Evolutionary conservation across 2,888 invertebrate genomes (phyloP), one percentile per base, ranked within the genome.

Genomic region (Octonoba sinensis): DNA sequence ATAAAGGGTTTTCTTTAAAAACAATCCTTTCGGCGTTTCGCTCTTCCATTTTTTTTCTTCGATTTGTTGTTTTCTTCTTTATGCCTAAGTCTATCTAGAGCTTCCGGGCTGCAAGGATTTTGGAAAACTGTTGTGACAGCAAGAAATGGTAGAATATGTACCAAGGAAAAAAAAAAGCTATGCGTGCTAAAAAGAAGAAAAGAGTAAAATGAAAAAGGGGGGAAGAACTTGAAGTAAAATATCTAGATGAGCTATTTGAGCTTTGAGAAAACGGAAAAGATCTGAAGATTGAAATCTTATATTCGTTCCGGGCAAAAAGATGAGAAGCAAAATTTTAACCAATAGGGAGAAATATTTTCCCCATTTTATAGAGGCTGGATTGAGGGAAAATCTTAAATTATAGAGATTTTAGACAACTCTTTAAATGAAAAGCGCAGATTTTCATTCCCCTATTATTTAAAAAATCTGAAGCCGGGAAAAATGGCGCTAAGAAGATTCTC

Each of bases 241-340:
- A 77, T 62, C 69, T 70, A 77, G 76, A 77, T 77, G 76, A 77
- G 76, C 76, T 77, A 75, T 75, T 75, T 75, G 75, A 75, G 75
- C 67, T 75, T 75, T 75, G 75, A 51, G 51, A 67, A 75, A 60
- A 75, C 70, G 69, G 44, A 47, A 70, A 75, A 75, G 69, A 77
- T 77, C 64, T 62, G 69, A 64, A 69, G 62, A 77, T 77, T 77
- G 76, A 77, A 77, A 77, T 77, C 69, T 70, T 70, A 77, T 70
- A 77, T 70, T 56, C 54, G 62, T 47, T 70, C n/a, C 15, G 46
- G n/a, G 69, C 62, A 70, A 27, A 44, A 64, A n/a, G 18, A 24
- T 20, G 59, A 27, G 16, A 20, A 18, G 18, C 3, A 46, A 64
- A 44, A 64, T 64, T 64, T 18, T 16, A 64, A 64, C 64, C 27